phyloP scores from a whole-genome alignment of 2,888 invertebrate species.

The Cheilosia variabilis region DNA sequence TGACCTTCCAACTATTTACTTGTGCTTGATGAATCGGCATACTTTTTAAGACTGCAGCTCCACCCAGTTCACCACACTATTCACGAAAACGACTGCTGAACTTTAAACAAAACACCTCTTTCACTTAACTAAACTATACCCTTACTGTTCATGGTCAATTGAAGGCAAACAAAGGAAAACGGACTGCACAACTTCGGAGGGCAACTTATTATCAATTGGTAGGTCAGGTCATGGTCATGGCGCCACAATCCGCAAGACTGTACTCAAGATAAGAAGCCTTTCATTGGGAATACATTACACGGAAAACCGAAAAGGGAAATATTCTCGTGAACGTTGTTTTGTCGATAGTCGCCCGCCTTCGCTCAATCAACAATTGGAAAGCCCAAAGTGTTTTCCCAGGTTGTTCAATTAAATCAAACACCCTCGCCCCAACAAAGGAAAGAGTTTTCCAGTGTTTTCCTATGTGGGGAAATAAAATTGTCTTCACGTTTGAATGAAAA shows the following conservation, averaged over 20 bases:
- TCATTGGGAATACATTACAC: conserved; percentile 10
- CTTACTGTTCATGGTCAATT: conserved; percentile 12
- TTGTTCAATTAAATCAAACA: conserved; percentile 51
- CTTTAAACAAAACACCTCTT: neutral
- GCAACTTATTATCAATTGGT: conserved; percentile 3
- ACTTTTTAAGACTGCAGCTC: neutral
- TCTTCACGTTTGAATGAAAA: conserved; percentile 38
- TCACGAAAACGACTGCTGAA: too few species aligned
- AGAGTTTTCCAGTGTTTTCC: neutral
- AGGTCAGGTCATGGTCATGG: conserved; percentile 51
- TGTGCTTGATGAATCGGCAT: neutral
- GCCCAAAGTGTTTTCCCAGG: conserved; percentile 58
- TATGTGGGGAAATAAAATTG: conserved; percentile 26
- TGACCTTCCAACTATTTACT: neutral
- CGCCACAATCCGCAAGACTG: neutral
- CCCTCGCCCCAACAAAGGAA: conserved; percentile 20
- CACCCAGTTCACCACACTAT: neutral
- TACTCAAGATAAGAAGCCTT: conserved; percentile 3
- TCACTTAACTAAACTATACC: conserved; percentile 7
- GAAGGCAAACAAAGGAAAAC: conserved; percentile 8
- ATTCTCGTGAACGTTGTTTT: conserved; percentile 38
- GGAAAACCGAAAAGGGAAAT: neutral
- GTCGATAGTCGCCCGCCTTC: conserved; percentile 54
- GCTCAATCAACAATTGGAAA: conserved; percentile 46
- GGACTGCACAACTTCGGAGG: neutral